phyloP scores from a whole-genome alignment of 2,797 vertebrate species.

The Gymnocypris eckloni region DNA sequence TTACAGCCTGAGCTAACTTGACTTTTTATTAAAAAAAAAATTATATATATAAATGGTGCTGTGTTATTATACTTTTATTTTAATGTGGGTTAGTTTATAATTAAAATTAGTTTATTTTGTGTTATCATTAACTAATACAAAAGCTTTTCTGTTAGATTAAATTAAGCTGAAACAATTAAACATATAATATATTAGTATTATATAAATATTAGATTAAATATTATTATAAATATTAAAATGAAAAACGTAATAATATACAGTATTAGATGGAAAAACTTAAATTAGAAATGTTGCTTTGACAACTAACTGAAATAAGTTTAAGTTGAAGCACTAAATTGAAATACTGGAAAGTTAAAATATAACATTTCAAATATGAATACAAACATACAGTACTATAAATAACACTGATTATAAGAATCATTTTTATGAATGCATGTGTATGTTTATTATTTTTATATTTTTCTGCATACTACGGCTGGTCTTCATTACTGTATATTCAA shows the following conservation, averaged over 20 bases:
- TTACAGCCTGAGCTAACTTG: constrained; percentile 36
- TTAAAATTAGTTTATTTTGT: not conserved
- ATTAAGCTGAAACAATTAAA: not conserved
- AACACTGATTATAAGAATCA: too few relatives aligned
- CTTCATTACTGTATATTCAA: not conserved
- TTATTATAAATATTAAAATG: not conserved
- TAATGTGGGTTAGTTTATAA: not conserved
- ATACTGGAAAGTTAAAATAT: not conserved
- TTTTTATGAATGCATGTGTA: not conserved
- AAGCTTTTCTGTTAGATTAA: not conserved
- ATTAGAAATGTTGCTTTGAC: not conserved
- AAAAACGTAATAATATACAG: not conserved
- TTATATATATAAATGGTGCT: not conserved
- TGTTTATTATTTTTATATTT: not conserved
- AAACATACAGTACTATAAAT: not conserved
- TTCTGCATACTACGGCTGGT: not conserved
- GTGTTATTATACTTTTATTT: not conserved
- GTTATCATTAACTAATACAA: not conserved
- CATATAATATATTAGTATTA: not conserved
- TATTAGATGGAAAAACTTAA: not conserved
- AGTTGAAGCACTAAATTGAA: not conserved
- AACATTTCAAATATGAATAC: not conserved
- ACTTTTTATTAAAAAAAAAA: too few relatives aligned
- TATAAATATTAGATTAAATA: not conserved
- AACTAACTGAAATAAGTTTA: not conserved